Evolutionary conservation across 1,140 invertebrate genomes (phyloP).

Genomic region (Orchestia grillus): DNA sequence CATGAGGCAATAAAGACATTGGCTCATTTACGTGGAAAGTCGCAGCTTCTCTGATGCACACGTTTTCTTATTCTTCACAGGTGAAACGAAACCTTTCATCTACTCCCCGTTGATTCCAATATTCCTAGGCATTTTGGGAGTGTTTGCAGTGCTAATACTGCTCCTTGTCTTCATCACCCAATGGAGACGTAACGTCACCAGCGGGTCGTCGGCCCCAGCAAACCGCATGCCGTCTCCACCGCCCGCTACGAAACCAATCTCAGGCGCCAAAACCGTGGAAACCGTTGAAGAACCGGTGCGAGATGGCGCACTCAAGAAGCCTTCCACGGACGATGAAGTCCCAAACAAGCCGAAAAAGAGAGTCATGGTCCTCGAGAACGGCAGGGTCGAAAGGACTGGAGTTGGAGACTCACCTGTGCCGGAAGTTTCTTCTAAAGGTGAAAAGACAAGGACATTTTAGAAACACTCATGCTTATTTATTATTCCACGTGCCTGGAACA

Average conservation of each 20-base stretch:
- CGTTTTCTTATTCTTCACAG: neutral
- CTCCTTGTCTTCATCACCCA: slow-evolving; percentile 26
- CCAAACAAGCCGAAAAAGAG: slow-evolving; percentile 50
- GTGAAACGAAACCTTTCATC: slow-evolving; percentile 51
- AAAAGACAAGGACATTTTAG: neutral
- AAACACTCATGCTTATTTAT: neutral
- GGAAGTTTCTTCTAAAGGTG: neutral
- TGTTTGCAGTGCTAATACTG: neutral
- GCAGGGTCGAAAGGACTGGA: slow-evolving; percentile 52
- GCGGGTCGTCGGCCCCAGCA: neutral
- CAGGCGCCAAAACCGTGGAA: neutral
- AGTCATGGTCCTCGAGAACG: slow-evolving; percentile 58
- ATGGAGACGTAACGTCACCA: slow-evolving; percentile 23
- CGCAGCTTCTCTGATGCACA: neutral
- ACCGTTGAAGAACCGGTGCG: neutral
- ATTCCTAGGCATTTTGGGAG: slow-evolving; percentile 46
- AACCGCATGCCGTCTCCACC: slow-evolving; percentile 27
- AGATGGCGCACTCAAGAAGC: slow-evolving; percentile 35
- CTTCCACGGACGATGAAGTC: neutral
- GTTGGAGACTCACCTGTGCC: slow-evolving; percentile 22
- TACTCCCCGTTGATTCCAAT: slow-evolving; percentile 41
- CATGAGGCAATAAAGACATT: neutral
- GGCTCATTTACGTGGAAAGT: neutral
- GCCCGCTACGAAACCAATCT: neutral
- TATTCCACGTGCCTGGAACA: neutral